phyloP scores from a whole-genome alignment of 2,113 vertebrate genomes.

The Cardinalis cardinalis region DNA sequence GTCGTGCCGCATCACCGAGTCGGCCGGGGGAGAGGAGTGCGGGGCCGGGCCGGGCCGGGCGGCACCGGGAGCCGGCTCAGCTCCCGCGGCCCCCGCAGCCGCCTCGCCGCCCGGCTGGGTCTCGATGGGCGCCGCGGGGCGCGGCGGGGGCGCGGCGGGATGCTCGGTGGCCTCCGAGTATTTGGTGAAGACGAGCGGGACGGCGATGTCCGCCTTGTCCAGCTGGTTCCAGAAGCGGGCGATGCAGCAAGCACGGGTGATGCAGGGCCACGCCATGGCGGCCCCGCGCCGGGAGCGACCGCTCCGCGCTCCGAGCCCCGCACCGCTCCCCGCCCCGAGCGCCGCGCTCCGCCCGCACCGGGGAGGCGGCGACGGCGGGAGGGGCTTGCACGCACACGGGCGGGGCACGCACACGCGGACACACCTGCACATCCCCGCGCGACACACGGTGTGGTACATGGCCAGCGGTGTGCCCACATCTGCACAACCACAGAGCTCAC shows the following conservation, averaged over 20 bases:
- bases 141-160: constrained; percentile 23
- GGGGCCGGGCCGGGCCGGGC: neutral
- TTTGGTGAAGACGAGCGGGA: constrained; percentile 93
- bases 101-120: constrained; percentile 69
- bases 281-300: neutral
- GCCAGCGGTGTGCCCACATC: no score
- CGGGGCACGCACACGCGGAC: neutral
- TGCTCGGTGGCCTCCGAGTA: constrained; percentile 90
- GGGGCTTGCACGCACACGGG: neutral
- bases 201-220: constrained; percentile 94
- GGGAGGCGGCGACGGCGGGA: neutral
- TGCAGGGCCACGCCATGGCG: constrained; percentile 96
- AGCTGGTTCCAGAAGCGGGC: constrained; percentile 97
- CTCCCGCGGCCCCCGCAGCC: constrained; percentile 23
- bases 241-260: constrained; percentile 95
- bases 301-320: neutral
- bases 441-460: no score
- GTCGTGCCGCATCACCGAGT: constrained; percentile 94
- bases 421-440: neutral
- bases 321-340: neutral
- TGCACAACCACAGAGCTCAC: neutral
- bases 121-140: constrained; percentile 77
- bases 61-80: neutral
- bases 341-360: neutral
- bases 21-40: constrained; percentile 28